Percentiles rank a stretch among this genome's conserved stretches.
Conservation (phyloP, 2,113 vertebrate genomes). For the Podarcis raffonei region DNA sequence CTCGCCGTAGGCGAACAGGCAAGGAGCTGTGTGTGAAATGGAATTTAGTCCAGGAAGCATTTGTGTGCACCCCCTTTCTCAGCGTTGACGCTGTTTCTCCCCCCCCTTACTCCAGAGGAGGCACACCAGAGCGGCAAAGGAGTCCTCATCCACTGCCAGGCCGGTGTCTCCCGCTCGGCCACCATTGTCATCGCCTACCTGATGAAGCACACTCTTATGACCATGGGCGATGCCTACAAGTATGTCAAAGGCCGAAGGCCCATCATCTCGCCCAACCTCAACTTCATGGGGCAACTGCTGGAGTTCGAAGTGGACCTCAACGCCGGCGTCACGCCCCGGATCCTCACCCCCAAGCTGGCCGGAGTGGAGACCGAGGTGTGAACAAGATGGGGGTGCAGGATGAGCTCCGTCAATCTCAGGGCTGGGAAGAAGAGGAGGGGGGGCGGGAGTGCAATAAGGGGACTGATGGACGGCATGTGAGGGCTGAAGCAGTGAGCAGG, state of each 20-base stretch:
- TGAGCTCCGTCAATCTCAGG: background rate
- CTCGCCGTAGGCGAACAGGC: background rate
- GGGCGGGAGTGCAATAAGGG: conserved; percentile 40
- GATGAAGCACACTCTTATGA: conserved; percentile 90
- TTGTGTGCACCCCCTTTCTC: background rate
- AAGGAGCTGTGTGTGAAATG: no score
- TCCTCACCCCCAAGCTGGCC: conserved; percentile 82
- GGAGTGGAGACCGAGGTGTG: conserved; percentile 86
- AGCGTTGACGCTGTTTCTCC: no score
- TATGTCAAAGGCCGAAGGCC: conserved; percentile 83
- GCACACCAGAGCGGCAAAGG: conserved; percentile 84
- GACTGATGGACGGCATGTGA: background rate
- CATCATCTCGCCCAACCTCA: conserved; percentile 85
- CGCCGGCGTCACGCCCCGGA: conserved; percentile 84
- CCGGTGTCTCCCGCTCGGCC: conserved; percentile 85
- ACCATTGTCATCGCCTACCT: conserved; percentile 87
- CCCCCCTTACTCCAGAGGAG: conserved; percentile 75
- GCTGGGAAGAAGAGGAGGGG: conserved; percentile 54
- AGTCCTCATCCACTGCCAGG: conserved; percentile 87
- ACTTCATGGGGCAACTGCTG: conserved; percentile 88
- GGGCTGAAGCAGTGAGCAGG: background rate
- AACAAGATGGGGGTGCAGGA: background rate
- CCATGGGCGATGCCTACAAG: conserved; percentile 87
- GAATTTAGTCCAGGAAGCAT: no score
- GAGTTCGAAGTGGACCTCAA: conserved; percentile 88